Evolutionary conservation across 2,113 vertebrate genomes (phyloP).

Genomic region (Odocoileus hemionus): DNA sequence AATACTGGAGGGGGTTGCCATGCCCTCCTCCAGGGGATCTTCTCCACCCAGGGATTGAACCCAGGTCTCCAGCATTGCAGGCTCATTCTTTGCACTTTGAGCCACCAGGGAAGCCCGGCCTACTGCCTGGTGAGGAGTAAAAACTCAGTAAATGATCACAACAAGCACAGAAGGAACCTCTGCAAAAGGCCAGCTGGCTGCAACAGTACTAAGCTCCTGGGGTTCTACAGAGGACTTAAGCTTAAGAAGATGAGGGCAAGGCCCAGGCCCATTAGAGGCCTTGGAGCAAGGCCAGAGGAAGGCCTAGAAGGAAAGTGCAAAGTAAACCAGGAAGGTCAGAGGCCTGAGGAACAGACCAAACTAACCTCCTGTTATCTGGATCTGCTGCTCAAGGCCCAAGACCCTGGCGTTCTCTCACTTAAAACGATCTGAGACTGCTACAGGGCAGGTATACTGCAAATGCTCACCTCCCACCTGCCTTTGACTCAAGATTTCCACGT

Average conservation of each 20-base stretch:
- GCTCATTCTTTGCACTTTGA: neutral
- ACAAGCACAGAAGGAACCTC: no score
- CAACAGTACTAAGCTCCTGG: neutral
- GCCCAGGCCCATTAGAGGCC: neutral
- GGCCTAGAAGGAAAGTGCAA: neutral
- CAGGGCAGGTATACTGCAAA: accelerated
- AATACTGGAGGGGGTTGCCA: neutral
- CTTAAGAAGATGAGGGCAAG: neutral
- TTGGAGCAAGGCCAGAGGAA: neutral
- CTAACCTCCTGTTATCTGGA: neutral
- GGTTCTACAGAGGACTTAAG: neutral
- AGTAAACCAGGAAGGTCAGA: no score
- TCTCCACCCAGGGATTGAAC: neutral
- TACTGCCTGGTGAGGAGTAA: neutral
- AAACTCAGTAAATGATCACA: neutral
- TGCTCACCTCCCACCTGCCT: neutral
- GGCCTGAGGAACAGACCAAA: neutral
- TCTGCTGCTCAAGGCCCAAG: neutral
- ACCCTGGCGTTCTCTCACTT: neutral
- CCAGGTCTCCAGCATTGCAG: neutral
- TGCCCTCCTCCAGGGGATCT: neutral
- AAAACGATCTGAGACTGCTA: neutral
- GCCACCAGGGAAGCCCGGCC: neutral
- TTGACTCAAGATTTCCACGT: accelerated
- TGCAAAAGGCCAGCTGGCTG: neutral